These are phyloP conservation scores for Leptobrachium leishanense DNA, from an alignment of 2,113 vertebrate species.

Conservation along the genomic window DNA sequence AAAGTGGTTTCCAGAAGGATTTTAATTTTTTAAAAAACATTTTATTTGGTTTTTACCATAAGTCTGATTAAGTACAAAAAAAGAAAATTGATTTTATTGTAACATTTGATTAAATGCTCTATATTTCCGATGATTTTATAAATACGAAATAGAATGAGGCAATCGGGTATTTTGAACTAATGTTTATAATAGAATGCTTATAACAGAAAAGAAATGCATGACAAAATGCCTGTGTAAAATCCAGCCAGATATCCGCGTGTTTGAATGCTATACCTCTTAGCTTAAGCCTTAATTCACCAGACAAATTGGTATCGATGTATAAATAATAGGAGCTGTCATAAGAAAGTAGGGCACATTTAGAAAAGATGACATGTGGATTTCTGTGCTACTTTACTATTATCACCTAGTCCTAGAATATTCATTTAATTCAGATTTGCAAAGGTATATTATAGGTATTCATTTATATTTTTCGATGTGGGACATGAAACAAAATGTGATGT, in stretches of 20 bases:
- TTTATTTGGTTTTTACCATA: no score
- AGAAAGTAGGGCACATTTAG: conserved; percentile 37
- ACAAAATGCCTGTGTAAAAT: background rate
- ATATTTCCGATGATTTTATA: no score
- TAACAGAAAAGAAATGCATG: no score
- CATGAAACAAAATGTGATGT: conserved; percentile 8
- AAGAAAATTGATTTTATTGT: no score
- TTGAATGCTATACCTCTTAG: background rate
- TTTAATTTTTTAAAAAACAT: no score
- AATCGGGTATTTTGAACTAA: no score
- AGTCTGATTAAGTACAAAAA: no score
- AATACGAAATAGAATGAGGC: no score
- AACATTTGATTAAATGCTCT: no score
- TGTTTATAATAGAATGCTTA: no score
- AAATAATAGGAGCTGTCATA: conserved; percentile 40
- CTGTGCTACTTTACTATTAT: conserved; percentile 25
- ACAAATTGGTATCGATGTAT: conserved; percentile 33
- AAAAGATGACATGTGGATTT: conserved; percentile 15
- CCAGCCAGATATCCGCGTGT: background rate
- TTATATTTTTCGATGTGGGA: background rate
- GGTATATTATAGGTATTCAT: background rate
- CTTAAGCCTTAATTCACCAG: conserved; percentile 8
- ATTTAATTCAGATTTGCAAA: conserved; percentile 1
- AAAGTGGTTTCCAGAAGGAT: no score
- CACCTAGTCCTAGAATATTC: background rate